Percentiles rank a stretch among this genome's conserved stretches.
Evolutionary conservation across 2,888 invertebrate genomes (phyloP).

Genomic region (Limnephilus auricula): DNA sequence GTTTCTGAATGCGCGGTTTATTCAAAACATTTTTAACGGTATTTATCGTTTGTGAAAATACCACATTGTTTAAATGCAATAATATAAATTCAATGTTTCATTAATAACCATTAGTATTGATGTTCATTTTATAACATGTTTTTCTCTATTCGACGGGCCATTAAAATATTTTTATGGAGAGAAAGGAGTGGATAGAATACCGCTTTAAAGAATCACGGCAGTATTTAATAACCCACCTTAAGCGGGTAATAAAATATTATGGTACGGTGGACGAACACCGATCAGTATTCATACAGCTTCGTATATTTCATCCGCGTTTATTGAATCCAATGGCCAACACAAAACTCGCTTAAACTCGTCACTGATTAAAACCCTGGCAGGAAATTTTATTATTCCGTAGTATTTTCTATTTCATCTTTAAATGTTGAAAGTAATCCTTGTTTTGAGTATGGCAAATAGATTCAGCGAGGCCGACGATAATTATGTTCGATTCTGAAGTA

Average conservation of each 20-base stretch:
- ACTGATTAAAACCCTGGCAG: background rate
- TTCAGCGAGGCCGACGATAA: background rate
- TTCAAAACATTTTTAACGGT: no score
- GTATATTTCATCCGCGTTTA: constrained; percentile 9
- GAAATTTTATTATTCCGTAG: background rate
- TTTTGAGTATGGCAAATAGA: background rate
- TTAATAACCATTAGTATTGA: background rate
- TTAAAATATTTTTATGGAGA: constrained; percentile 18
- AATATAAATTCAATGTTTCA: background rate
- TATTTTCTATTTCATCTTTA: background rate
- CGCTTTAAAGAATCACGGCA: constrained; percentile 9
- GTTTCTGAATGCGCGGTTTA: no score
- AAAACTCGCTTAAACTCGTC: background rate
- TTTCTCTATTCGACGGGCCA: background rate
- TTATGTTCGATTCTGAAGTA: background rate
- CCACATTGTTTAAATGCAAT: no score
- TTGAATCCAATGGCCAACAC: constrained; percentile 23
- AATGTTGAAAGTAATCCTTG: background rate
- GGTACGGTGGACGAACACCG: constrained; percentile 15
- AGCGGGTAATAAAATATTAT: constrained; percentile 35
- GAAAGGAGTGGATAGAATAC: constrained; percentile 23
- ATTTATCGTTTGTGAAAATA: no score
- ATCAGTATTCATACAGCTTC: constrained; percentile 32
- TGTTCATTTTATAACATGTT: constrained; percentile 4
- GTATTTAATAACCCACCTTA: constrained; percentile 37